Conservation (phyloP, 2,888 invertebrate species). For the Meteorus colon region DNA sequence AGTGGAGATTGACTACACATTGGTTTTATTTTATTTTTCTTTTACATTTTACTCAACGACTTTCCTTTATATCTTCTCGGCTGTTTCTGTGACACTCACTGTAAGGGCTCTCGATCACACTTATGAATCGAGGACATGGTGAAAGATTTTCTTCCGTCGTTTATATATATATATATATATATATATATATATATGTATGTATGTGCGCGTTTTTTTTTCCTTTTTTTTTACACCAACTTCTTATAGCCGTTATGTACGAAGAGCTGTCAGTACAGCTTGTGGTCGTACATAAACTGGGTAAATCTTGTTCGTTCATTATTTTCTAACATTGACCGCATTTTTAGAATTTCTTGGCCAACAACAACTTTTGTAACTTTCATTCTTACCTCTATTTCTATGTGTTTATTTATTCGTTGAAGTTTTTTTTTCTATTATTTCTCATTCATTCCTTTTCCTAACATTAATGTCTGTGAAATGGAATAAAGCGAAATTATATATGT, state of each 20-base stretch:
- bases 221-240: neutral
- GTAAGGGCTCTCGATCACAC: conserved; percentile 36
- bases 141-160: conserved; percentile 39
- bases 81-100: neutral
- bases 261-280: conserved; percentile 20
- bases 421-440: neutral
- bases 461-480: conserved; percentile 3
- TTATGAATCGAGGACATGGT: conserved; percentile 42
- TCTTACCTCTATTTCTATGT: neutral
- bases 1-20: conserved; percentile 16
- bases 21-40: conserved; percentile 1
- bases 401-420: too few relatives aligned
- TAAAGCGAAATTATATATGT: neutral
- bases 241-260: conserved; percentile 8
- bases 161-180: neutral
- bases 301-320: conserved; percentile 41
- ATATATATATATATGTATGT: neutral
- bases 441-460: neutral
- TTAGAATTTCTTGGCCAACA: conserved; percentile 27
- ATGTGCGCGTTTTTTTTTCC: neutral
- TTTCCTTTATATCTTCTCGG: neutral
- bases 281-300: conserved; percentile 2
- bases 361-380: conserved; percentile 40
- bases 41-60: conserved; percentile 3
- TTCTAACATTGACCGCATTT: conserved; percentile 25